Evolutionary conservation across 1,140 invertebrate genomes (phyloP).

Genomic region (Parasteatoda tepidariorum): DNA sequence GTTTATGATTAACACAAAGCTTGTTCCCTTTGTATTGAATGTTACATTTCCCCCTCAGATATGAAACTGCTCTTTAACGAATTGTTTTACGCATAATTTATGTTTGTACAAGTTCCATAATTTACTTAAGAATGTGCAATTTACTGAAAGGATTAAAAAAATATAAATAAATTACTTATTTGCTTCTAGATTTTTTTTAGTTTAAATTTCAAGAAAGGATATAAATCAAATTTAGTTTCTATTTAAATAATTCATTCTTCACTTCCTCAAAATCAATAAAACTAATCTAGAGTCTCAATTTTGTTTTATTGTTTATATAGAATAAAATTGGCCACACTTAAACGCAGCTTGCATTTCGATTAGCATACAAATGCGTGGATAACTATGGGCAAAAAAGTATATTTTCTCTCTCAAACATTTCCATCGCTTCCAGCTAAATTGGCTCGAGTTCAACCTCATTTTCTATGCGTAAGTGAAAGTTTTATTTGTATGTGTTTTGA

Average conservation of each 20-base stretch:
- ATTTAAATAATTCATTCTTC: neutral
- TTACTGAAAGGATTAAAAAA: neutral
- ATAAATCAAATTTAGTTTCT: neutral
- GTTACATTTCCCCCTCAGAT: no score
- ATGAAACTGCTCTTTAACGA: no score
- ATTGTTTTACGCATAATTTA: no score
- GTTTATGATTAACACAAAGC: no score
- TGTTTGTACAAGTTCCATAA: no score
- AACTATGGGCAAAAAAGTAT: neutral
- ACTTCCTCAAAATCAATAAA: neutral
- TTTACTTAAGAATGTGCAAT: no score
- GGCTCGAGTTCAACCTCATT: constrained; percentile 27
- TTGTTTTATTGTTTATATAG: no score
- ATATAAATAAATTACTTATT: neutral
- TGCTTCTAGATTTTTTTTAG: neutral
- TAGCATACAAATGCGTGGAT: neutral
- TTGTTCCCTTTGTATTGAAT: no score
- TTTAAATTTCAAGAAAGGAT: neutral
- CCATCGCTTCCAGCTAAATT: constrained; percentile 3
- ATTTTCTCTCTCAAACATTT: neutral
- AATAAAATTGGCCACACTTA: no score
- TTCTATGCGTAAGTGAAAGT: constrained; percentile 5
- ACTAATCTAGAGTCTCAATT: neutral
- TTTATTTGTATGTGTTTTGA: constrained; percentile 23
- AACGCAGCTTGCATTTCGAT: neutral